Evolutionary conservation across 2,113 vertebrate genomes (phyloP).

Genomic region (Psephotus haematonotus): DNA sequence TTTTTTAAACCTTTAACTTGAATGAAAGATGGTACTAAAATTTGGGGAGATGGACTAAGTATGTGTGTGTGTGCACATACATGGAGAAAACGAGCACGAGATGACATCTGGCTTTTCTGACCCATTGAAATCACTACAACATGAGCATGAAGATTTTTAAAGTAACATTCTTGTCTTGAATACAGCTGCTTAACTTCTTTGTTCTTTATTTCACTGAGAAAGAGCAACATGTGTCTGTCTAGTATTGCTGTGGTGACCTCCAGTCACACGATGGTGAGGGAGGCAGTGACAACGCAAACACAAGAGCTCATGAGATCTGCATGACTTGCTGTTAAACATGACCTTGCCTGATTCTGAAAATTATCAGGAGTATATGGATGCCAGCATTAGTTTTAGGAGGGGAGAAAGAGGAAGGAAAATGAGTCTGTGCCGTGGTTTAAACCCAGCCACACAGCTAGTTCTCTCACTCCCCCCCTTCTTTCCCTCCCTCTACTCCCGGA

Average conservation of each 20-base stretch:
- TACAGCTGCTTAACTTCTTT: background rate
- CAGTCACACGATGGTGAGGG: background rate
- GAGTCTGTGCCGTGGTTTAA: background rate
- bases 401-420: background rate
- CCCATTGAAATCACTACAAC: background rate
- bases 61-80: fast-evolving
- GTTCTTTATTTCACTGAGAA: background rate
- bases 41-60: background rate
- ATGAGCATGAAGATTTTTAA: background rate
- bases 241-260: background rate
- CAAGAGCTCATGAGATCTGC: background rate
- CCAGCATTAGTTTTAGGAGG: background rate
- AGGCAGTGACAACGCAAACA: background rate
- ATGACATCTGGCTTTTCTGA: background rate
- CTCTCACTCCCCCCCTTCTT: no score
- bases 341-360: background rate
- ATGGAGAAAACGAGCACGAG: background rate
- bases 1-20: background rate
- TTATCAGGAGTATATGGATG: background rate
- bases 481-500: no score
- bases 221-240: background rate
- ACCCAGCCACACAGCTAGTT: no score
- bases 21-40: background rate
- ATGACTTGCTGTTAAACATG: background rate
- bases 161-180: background rate